Evolutionary conservation across 64 coral and sea anemone genomes (phyloP).

Genomic region (Hydrozoanthus tunicans): DNA sequence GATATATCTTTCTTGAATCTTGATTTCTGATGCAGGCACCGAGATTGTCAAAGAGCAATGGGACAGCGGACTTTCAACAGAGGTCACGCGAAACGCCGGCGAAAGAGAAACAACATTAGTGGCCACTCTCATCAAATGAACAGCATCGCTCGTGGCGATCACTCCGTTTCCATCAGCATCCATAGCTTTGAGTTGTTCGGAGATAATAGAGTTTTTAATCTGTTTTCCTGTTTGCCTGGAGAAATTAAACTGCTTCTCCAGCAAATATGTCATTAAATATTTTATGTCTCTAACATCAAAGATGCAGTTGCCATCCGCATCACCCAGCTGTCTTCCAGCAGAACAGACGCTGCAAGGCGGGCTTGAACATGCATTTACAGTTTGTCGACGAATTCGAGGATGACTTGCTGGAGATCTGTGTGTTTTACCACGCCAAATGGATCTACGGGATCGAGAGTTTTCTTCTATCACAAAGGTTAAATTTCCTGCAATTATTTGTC

Average conservation of each 20-base stretch:
- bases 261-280: slow-evolving; percentile 58
- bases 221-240: slow-evolving; percentile 48
- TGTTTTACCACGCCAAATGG: neutral
- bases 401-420: neutral
- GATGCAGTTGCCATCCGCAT: slow-evolving; percentile 59
- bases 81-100: slow-evolving; percentile 11
- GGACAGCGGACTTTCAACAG: slow-evolving; percentile 61
- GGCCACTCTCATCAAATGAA: slow-evolving; percentile 38
- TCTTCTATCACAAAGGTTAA: neutral
- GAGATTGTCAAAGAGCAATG: slow-evolving; percentile 54
- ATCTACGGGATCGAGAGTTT: slow-evolving; percentile 15
- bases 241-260: slow-evolving; percentile 68
- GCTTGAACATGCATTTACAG: slow-evolving; percentile 14
- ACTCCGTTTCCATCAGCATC: slow-evolving; percentile 53
- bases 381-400: slow-evolving; percentile 10
- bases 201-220: slow-evolving; percentile 51
- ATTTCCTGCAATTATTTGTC: slow-evolving; percentile 48
- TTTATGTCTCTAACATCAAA: slow-evolving; percentile 66
- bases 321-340: slow-evolving; percentile 22
- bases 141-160: slow-evolving; percentile 45
- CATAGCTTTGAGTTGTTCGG: slow-evolving; percentile 46
- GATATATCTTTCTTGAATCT: neutral
- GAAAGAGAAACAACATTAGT: slow-evolving; percentile 34
- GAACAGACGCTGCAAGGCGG: slow-evolving; percentile 47
- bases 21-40: slow-evolving; percentile 28